Base-by-base conservation (phyloP, 1,140 invertebrate species). In the Caerostris darwini region DNA sequence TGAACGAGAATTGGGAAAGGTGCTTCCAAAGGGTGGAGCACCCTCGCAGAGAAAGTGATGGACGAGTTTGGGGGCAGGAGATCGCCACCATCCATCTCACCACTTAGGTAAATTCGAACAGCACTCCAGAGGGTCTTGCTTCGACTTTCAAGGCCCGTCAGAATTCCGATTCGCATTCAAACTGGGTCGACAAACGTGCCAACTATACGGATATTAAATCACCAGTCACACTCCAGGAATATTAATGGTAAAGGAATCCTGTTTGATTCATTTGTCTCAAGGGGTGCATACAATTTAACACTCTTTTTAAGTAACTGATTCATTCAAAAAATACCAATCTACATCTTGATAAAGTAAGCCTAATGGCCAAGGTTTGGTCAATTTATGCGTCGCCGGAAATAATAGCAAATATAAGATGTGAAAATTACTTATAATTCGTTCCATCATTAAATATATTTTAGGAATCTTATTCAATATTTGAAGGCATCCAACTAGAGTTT, bases 11-110 rank as follows among this genome's bases (percentile, higher is more conserved):
- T 71, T n/a, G 19, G 10, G 19, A 8, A 50, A 50, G 69, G 69
- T 71, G 69, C 69, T 71, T 34, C 69, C 69, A 34, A 71, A 71
- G 69, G 69, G 69, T 71, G 69, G 69, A 71, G 69, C 34, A 71
- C 69, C 69, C 69, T 71, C 7, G 7, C n/a, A 71, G 69, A 71
- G 69, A 71, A 50, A 71, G 69, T 71, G 69, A 71, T 71, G 69
- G 50, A 71, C 69, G 69, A 71, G 69, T 71, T 71, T 19, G 19
- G 69, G 12, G 69, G 69, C 50, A 34, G 69, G 69, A 71, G 69
- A 71, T 71, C 69, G 12, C n/a, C 19, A 34, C 69, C 69, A 71
- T 71, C 69, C 69, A 71, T 71, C 69, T 71, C 69, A 34, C 69
- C 69, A 71, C 69, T 71, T 71, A 71, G 69, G 5, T 34, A 71